Base-by-base conservation (phyloP, 2,888 invertebrate genomes). In the Hydroisotoma schaefferi region DNA sequence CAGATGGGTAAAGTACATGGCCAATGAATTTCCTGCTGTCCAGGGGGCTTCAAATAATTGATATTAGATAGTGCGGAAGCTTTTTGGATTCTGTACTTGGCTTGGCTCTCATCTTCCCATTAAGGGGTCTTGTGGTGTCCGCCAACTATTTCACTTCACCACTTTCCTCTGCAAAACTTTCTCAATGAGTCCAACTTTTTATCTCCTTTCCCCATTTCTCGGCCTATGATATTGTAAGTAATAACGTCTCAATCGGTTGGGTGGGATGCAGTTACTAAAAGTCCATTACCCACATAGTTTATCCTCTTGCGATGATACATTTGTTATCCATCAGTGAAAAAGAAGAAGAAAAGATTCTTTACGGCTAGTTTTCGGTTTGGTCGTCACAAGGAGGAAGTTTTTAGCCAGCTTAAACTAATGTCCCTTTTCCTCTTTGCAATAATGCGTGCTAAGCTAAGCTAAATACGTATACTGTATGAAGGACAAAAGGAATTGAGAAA, bases 21-120 rank as follows among this genome's bases (percentile, higher is more conserved):
- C 56, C 68, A 65, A 68, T 68, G 68, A 68, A 68, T 68, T 68
- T 68, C 68, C 68, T 62, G 63, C 68, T 63, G 65, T 68, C 68
- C 68, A 68, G 63, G 68, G 68, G 68, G 66, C 61, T 67, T 62
- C 62, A 63, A 67, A 69, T 69, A 69, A 69, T 69, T 69, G 68
- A 69, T 69, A 69, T 69, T 66, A 67, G 68, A 67, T 65, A 57
- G 55, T 59, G 57, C 57, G 68, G 65, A 65, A 65, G 63, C 65
- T 57, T 52, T 65, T 68, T 54, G 52, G 55, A 63, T 59, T 38
- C 53, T 48, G 47, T 52, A n/a, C 58, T 49, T 38, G 47, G 57
- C 33, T 43, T 33, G 52, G 54, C 62, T 64, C 64, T 64, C 67
- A 67, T 67, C 61, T 63, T 61, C 67, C 54, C 67, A 67, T 67